phyloP scores from a whole-genome alignment of 2,113 vertebrate genomes.

The Podilymbus podiceps region DNA sequence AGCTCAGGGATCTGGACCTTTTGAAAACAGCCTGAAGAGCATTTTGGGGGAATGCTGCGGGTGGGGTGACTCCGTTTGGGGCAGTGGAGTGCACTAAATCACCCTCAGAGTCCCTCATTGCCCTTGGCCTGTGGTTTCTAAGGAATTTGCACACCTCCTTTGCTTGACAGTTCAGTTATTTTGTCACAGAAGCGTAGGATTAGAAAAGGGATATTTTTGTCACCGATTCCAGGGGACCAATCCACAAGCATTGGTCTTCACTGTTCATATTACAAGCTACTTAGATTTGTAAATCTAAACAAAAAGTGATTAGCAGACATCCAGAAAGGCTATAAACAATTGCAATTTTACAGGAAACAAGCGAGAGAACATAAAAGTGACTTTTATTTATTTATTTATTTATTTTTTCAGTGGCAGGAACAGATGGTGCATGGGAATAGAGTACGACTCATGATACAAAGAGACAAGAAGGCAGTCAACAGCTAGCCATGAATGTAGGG shows the following conservation, averaged over 20 bases:
- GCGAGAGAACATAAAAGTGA: not conserved
- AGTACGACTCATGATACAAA: not conserved
- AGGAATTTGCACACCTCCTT: not conserved
- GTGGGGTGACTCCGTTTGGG: not conserved
- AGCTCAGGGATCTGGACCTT: not conserved
- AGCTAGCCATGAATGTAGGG: not conserved
- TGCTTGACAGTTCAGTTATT: not conserved
- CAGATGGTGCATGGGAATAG: not conserved
- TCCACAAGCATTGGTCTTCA: not conserved
- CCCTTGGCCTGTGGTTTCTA: not conserved
- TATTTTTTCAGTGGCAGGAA: not conserved
- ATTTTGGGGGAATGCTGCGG: not conserved
- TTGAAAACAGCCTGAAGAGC: not conserved
- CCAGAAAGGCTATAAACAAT: not conserved
- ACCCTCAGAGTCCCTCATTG: not conserved
- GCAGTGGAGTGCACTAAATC: not conserved
- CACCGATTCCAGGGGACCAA: fast-evolving
- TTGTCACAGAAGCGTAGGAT: not conserved
- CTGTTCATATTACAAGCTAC: not conserved
- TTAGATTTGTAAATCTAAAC: not conserved
- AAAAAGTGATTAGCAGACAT: not conserved
- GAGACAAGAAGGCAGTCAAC: not conserved
- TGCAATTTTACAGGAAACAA: not conserved
- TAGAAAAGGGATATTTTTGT: not conserved
- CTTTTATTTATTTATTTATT: not conserved